phyloP scores from a whole-genome alignment of 2,888 invertebrate species.

The Heliothis peltigera region DNA sequence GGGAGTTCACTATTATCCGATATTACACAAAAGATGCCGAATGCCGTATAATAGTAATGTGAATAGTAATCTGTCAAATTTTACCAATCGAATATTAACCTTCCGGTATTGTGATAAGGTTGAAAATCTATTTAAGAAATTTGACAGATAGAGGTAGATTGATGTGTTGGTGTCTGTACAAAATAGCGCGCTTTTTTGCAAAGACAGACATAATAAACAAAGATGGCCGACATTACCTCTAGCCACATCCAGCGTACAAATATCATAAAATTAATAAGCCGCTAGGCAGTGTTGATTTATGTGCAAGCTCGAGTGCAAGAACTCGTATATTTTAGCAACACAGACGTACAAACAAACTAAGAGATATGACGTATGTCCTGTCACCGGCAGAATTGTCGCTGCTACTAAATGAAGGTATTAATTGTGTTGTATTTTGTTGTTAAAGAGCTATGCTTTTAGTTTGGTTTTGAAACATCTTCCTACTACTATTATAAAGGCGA shows the following conservation, averaged over 20 bases:
- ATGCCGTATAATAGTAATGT: no score
- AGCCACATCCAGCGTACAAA: slow-evolving; percentile 66
- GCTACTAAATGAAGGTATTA: slow-evolving; percentile 76
- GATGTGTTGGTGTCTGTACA: no score
- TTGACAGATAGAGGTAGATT: no score
- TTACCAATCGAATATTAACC: no score
- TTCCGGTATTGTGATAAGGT: no score
- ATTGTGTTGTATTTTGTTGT: slow-evolving; percentile 65
- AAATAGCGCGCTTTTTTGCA: no score
- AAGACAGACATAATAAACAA: background rate
- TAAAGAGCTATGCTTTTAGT: slow-evolving; percentile 22
- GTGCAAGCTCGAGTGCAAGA: slow-evolving; percentile 76
- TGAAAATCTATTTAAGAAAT: no score
- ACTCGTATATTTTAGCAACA: slow-evolving; percentile 84
- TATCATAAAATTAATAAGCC: slow-evolving; percentile 86
- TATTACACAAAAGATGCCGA: no score
- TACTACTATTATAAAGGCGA: background rate
- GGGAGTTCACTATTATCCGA: no score
- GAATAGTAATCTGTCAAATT: no score
- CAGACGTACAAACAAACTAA: slow-evolving; percentile 73
- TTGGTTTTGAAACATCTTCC: background rate
- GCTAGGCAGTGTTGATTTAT: slow-evolving; percentile 87
- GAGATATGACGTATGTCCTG: slow-evolving; percentile 72
- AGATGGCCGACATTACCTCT: background rate
- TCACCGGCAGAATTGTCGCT: slow-evolving; percentile 71